Percentiles rank a stretch among this genome's conserved stretches.
Evolutionary conservation across 2,888 invertebrate species (phyloP).

Genomic region (Platerodrilus igneus): DNA sequence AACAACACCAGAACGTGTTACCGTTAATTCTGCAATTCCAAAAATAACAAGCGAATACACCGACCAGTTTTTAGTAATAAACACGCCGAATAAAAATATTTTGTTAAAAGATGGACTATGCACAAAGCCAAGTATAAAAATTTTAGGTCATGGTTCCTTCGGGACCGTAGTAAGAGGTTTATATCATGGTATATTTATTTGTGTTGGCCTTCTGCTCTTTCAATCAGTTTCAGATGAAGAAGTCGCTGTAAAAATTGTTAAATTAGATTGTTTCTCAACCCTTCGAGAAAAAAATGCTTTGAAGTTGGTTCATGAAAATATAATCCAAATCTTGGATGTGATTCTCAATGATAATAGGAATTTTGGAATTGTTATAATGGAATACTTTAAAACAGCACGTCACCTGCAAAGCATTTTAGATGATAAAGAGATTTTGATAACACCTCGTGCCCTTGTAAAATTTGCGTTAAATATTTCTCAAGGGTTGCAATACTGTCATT

Average conservation of each 20-base stretch:
- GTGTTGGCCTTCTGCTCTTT: slow-evolving; percentile 11
- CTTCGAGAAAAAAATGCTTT: slow-evolving; percentile 37
- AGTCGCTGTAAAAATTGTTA: slow-evolving; percentile 41
- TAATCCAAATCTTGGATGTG: slow-evolving; percentile 38
- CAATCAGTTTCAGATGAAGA: slow-evolving; percentile 30
- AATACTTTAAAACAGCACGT: slow-evolving; percentile 33
- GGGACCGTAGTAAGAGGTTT: slow-evolving; percentile 42
- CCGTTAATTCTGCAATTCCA: not conserved
- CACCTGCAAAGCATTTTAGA: slow-evolving; percentile 38
- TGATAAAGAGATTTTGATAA: slow-evolving; percentile 20
- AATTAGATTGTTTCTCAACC: slow-evolving; percentile 18
- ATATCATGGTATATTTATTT: slow-evolving; percentile 36
- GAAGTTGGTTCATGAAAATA: slow-evolving; percentile 35
- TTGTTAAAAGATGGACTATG: slow-evolving; percentile 36
- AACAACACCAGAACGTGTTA: not conserved
- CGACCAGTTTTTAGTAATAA: slow-evolving; percentile 19
- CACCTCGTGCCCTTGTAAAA: slow-evolving; percentile 18
- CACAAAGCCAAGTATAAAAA: slow-evolving; percentile 27
- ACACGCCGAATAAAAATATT: slow-evolving; percentile 36
- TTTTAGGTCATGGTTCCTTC: slow-evolving; percentile 42
- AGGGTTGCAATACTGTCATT: slow-evolving; percentile 40
- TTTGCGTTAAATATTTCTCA: slow-evolving; percentile 35
- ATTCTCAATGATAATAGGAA: slow-evolving; percentile 30
- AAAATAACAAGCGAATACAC: slow-evolving; percentile 9
- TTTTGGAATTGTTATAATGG: slow-evolving; percentile 41